These are phyloP conservation scores for Anguilla japonica DNA, from an alignment of 2,113 vertebrate genomes.

Conservation along the genomic window DNA sequence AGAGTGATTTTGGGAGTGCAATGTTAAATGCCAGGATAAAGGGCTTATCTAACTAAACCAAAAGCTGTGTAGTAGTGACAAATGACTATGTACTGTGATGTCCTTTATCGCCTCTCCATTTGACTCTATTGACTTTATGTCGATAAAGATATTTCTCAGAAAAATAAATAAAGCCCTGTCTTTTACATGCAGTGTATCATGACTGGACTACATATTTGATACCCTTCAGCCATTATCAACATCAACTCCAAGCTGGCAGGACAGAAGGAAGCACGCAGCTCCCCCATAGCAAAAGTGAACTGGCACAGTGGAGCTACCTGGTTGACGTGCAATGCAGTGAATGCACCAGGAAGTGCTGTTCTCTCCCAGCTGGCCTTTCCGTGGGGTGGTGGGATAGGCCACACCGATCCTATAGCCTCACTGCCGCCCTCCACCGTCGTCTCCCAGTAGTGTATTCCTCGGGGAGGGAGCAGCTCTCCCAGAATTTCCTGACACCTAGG, in stretches of 20 bases:
- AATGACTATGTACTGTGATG: neutral
- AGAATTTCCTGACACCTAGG: constrained; percentile 71
- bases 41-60: too few relatives aligned
- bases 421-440: constrained; percentile 74
- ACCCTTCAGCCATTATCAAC: neutral
- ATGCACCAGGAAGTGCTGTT: constrained; percentile 85
- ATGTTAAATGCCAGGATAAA: neutral
- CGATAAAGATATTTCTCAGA: neutral
- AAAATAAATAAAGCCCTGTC: neutral
- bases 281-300: neutral
- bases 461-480: constrained; percentile 80
- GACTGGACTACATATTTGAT: neutral
- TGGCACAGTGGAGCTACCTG: constrained; percentile 68
- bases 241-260: neutral
- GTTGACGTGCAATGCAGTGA: constrained; percentile 73
- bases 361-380: constrained; percentile 69
- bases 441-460: constrained; percentile 90
- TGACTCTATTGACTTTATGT: neutral
- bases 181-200: neutral
- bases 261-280: neutral
- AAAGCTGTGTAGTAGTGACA: neutral
- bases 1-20: neutral
- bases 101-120: neutral
- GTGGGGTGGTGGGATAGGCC: constrained; percentile 59
- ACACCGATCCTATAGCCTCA: constrained; percentile 90